These are phyloP conservation scores for Enteromius fasciolatus DNA, from an alignment of 2,797 vertebrate species.

Conservation along the genomic window DNA sequence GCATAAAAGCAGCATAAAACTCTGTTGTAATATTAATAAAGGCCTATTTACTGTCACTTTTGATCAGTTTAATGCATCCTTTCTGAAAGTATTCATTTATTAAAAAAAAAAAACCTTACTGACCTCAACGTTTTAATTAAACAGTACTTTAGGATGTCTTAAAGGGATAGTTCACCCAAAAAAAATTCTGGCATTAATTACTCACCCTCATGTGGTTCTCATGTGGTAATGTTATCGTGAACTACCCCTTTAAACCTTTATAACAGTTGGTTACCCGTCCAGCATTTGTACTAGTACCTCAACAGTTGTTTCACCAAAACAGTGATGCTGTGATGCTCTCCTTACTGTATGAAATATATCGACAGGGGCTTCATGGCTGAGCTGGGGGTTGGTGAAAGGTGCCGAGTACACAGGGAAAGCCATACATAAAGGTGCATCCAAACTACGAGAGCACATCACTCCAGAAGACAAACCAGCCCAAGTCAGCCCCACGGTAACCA, in stretches of 20 bases:
- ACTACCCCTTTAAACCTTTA: too few species aligned
- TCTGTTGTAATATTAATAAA: background rate
- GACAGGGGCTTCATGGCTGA: slow-evolving; percentile 95
- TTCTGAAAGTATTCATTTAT: background rate
- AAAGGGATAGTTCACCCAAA: background rate
- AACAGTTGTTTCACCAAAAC: too few species aligned
- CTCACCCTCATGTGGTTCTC: background rate
- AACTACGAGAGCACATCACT: slow-evolving; percentile 93
- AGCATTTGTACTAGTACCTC: too few species aligned
- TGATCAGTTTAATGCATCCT: too few species aligned
- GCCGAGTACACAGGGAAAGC: slow-evolving; percentile 94
- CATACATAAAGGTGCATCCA: slow-evolving; percentile 94
- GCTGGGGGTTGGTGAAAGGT: slow-evolving; percentile 95
- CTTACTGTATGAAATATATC: background rate
- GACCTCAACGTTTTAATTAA: background rate
- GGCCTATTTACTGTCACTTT: background rate
- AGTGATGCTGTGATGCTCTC: background rate
- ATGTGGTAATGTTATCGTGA: too few species aligned
- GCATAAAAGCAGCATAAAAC: background rate
- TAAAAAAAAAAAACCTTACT: background rate
- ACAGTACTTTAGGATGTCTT: background rate
- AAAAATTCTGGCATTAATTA: background rate
- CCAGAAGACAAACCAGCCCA: slow-evolving; percentile 92
- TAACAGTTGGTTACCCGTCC: background rate
- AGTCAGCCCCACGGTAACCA: slow-evolving; percentile 89